Conservation (phyloP, 2,888 invertebrate genomes). For the Dusona sp. region DNA sequence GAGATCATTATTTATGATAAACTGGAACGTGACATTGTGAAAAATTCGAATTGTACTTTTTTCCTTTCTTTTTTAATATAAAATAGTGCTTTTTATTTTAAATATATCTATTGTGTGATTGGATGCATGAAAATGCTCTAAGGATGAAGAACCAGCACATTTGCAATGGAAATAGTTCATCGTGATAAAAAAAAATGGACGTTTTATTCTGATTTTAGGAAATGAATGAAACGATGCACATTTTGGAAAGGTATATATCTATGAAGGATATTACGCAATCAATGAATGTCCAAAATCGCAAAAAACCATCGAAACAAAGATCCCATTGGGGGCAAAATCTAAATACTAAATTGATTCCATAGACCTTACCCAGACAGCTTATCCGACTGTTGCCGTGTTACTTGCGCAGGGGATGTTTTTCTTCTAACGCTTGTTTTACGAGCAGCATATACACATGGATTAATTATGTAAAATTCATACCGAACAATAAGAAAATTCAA, state of each 20-base stretch:
- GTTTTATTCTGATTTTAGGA: neutral
- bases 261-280: neutral
- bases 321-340: constrained; percentile 3
- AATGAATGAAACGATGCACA: neutral
- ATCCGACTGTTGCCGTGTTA: constrained; percentile 81
- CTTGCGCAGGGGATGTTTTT: constrained; percentile 89
- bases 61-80: neutral
- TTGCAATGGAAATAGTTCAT: neutral
- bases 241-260: neutral
- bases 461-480: constrained; percentile 57
- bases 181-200: neutral
- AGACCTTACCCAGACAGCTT: constrained; percentile 82
- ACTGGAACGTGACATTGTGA: neutral
- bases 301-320: constrained; percentile 7
- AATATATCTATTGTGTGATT: neutral
- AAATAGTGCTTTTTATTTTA: neutral
- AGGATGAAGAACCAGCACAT: neutral
- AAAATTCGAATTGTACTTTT: neutral
- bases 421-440: constrained; percentile 88
- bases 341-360: constrained; percentile 52
- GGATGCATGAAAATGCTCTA: neutral
- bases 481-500: constrained; percentile 31
- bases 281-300: neutral
- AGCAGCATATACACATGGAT: constrained; percentile 82
- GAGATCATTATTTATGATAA: neutral